Conservation (phyloP, 2,888 invertebrate species). For the Spicauda simplicius region DNA sequence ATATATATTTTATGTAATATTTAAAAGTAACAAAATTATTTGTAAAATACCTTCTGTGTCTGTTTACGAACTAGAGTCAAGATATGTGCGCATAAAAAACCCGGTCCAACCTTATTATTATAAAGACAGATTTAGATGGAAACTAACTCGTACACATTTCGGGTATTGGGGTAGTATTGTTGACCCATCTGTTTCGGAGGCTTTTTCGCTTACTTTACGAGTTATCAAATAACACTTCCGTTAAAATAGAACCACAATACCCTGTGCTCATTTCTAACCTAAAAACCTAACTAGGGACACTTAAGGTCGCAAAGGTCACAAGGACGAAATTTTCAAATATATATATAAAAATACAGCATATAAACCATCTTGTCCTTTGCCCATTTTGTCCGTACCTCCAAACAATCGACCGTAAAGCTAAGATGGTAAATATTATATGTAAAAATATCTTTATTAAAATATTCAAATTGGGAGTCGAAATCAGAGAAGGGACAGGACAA, state of each 20-base stretch:
- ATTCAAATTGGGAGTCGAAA: conserved; percentile 23
- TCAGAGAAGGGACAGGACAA: conserved; percentile 25
- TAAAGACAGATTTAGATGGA: conserved; percentile 75
- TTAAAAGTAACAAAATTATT: too few species aligned
- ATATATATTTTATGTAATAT: too few species aligned
- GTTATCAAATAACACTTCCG: conserved; percentile 72
- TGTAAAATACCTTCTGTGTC: conserved; percentile 27
- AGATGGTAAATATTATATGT: conserved; percentile 29
- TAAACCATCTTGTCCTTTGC: conserved; percentile 25
- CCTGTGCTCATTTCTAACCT: conserved; percentile 81
- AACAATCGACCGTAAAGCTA: conserved; percentile 21
- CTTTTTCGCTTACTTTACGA: conserved; percentile 71
- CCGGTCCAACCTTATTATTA: conserved; percentile 50
- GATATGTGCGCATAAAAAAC: conserved; percentile 38
- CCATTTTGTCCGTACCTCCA: conserved; percentile 22
- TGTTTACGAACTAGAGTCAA: conserved; percentile 23
- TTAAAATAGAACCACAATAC: conserved; percentile 84
- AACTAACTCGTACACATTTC: conserved; percentile 69
- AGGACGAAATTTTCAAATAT: conserved; percentile 44
- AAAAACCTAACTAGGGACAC: conserved; percentile 81
- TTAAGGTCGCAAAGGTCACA: conserved; percentile 79
- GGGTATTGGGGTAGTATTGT: conserved; percentile 84
- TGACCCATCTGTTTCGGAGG: conserved; percentile 60
- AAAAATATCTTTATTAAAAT: conserved; percentile 14
- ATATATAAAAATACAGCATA: conserved; percentile 20